Base-by-base conservation (phyloP, 53 echinoderm and acorn worm genomes). In the Hippasteria phrygiana region DNA sequence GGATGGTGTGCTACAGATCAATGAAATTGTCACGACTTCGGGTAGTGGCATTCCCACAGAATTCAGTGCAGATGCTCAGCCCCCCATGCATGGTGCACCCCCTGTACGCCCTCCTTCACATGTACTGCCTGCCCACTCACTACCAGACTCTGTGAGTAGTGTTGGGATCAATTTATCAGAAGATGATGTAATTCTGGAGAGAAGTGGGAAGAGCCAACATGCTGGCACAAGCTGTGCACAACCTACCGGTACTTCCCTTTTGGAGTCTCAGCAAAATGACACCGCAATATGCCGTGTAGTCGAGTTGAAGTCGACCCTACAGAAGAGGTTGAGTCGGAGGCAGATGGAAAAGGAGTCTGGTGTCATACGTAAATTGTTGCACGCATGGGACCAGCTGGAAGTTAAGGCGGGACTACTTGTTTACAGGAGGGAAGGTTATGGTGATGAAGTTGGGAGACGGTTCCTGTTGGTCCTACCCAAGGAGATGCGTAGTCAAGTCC, bases 381-480 rank as follows among this genome's bases (percentile, higher is more conserved):
- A 28, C 9, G 50, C 41, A 10, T 88, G 88, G 88, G 75, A 88
- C 2, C 38, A 9, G 20, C 27, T 73, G 18, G 29, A 20, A 8
- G 59, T 87, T 10, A 40, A 34, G 14, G 47, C 28, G 27, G 75
- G 77, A 11, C 56, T 88, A 12, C 43, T 77, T 28, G 36, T 42
- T 32, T 88, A 88, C 48, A 28, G 28, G 17, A 55, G 64, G 55
- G 66, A 28, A 1, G 77, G 65, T 28, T 4, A 56, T 6, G 20
- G 35, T 39, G n/a, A 28, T n/a, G 53, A 34, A n/a, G n/a, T n/a
- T 41, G 33, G 50, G 1, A 1, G 11, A 33, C 12, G 12, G 14
- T 46, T n/a, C n/a, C 43, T 82, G 2, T 38, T 82, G 28, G 82
- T 82, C 7, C 37, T 87, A 14, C 87, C 87, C 6, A 48, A 53